phyloP scores from a whole-genome alignment of 2,113 vertebrate genomes.

The Spheniscus mendiculus region DNA sequence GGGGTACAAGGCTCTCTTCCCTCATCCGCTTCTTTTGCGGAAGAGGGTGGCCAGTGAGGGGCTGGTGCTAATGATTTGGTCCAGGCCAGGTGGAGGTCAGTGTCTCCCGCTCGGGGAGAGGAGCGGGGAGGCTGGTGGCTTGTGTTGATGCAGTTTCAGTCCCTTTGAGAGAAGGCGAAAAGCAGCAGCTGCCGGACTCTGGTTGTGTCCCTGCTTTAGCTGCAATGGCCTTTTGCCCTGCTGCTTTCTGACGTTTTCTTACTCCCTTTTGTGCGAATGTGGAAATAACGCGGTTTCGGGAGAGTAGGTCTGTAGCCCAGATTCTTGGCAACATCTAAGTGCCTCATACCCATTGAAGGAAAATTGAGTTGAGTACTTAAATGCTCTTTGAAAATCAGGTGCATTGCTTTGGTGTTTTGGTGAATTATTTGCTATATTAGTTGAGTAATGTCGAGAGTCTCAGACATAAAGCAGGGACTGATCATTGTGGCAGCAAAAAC shows the following conservation, averaged over 20 bases:
- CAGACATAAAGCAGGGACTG: background rate
- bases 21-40: background rate
- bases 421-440: background rate
- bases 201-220: background rate
- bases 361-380: background rate
- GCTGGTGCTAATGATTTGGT: background rate
- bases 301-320: background rate
- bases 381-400: background rate
- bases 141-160: background rate
- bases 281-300: rapidly evolving
- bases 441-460: background rate
- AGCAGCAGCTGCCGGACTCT: background rate
- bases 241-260: background rate
- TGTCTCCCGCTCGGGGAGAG: background rate
- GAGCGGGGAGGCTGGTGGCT: background rate
- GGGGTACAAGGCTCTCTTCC: background rate
- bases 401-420: background rate
- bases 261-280: background rate
- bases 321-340: rapidly evolving
- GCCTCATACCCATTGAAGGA: background rate
- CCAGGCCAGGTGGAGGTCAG: background rate
- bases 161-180: background rate
- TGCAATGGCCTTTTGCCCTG: background rate
- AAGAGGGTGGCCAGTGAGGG: background rate
- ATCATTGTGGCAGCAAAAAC: background rate